Evolutionary conservation across 1,140 invertebrate species (phyloP).

Genomic region (Atta cephalotes): DNA sequence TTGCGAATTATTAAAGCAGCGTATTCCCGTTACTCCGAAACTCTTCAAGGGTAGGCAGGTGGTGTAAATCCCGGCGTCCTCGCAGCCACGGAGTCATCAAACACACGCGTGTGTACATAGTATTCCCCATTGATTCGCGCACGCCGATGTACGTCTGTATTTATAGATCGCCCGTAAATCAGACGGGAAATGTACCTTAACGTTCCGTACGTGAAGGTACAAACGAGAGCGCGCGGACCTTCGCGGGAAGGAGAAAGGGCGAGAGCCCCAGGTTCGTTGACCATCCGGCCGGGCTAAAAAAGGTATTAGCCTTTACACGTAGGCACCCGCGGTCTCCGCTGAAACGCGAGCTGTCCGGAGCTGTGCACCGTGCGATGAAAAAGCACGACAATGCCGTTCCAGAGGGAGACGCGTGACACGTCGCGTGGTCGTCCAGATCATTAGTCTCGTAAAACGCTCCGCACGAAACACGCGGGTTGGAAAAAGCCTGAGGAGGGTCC

Average conservation of each 20-base stretch:
- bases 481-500: not conserved
- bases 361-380: slow-evolving; percentile 37
- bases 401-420: slow-evolving; percentile 51
- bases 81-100: not conserved
- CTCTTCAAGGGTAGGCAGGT: slow-evolving; percentile 49
- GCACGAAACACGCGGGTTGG: slow-evolving; percentile 40
- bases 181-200: not conserved
- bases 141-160: slow-evolving; percentile 11
- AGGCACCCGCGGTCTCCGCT: slow-evolving; percentile 11
- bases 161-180: slow-evolving; percentile 45
- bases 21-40: slow-evolving; percentile 6
- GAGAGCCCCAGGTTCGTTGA: slow-evolving; percentile 53
- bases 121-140: slow-evolving; percentile 35
- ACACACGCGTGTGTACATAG: not conserved
- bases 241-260: slow-evolving; percentile 4
- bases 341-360: slow-evolving; percentile 1
- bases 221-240: not conserved
- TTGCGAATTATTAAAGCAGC: slow-evolving; percentile 39
- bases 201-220: slow-evolving; percentile 36
- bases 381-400: slow-evolving; percentile 52
- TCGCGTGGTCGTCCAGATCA: slow-evolving; percentile 56
- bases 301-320: slow-evolving; percentile 45
- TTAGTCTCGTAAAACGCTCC: slow-evolving; percentile 55
- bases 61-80: slow-evolving; percentile 44
- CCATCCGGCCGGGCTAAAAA: slow-evolving; percentile 48